Evolutionary conservation across 2,797 vertebrate species (phyloP).

Genomic region (Potorous gilbertii): DNA sequence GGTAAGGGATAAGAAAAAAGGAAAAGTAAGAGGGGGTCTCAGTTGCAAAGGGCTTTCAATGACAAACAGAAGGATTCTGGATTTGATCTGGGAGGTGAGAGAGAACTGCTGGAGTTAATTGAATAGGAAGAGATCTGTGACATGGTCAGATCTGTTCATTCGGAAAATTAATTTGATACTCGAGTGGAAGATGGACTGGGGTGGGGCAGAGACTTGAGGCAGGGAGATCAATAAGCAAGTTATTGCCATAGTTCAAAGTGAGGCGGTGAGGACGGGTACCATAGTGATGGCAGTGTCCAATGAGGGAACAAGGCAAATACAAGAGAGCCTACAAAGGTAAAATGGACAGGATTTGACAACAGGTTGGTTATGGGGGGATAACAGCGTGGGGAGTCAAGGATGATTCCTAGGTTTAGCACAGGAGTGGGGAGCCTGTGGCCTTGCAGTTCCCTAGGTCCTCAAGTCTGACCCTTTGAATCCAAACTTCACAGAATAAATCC

Average conservation of each 20-base stretch:
- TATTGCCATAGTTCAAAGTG: neutral
- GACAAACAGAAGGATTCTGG: neutral
- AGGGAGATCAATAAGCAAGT: neutral
- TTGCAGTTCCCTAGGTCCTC: too few relatives aligned
- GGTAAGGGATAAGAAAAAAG: neutral
- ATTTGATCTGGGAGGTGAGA: neutral
- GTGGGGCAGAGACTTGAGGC: neutral
- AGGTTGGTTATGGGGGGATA: neutral
- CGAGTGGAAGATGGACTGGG: neutral
- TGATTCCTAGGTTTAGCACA: neutral
- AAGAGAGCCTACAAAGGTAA: neutral
- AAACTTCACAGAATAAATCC: too few relatives aligned
- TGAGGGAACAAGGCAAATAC: neutral
- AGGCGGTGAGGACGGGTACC: neutral
- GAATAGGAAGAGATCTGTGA: neutral
- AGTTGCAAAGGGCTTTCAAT: neutral
- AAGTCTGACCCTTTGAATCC: too few relatives aligned
- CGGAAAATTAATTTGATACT: neutral
- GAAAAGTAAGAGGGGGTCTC: neutral
- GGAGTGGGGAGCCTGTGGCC: too few relatives aligned
- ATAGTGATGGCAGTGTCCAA: neutral
- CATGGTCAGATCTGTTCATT: neutral
- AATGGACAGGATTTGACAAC: neutral
- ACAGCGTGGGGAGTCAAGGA: neutral
- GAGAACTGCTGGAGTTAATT: neutral